Percentiles rank a stretch among this genome's conserved stretches.
These are phyloP conservation scores for Oreochromis tanganicae DNA, from an alignment of 2,113 vertebrate genomes.

Conservation along the genomic window DNA sequence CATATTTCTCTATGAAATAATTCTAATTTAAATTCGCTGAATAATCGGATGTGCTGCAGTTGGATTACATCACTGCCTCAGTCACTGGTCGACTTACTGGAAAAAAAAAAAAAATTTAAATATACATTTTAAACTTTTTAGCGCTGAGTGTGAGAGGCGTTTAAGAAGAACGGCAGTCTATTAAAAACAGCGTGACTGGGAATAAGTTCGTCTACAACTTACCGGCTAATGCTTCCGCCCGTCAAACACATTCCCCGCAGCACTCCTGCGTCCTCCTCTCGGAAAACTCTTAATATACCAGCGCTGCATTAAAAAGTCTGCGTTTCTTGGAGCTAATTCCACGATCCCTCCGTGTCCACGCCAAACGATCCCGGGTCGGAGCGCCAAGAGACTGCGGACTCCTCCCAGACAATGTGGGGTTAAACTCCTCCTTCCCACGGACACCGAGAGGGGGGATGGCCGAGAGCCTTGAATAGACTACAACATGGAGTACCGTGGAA, in stretches of 20 bases:
- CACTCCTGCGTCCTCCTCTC: background rate
- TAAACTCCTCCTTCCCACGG: conserved; percentile 63
- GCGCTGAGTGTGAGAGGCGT: background rate
- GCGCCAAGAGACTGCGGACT: conserved; percentile 45
- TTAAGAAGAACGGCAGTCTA: background rate
- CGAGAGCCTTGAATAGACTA: background rate
- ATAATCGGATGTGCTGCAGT: background rate
- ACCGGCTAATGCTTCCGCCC: conserved; percentile 33
- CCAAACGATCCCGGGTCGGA: conserved; percentile 30
- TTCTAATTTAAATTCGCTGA: background rate
- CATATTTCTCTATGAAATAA: background rate
- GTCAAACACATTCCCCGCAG: background rate
- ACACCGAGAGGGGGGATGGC: conserved; percentile 5
- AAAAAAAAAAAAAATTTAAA: too few species aligned
- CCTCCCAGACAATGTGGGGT: conserved; percentile 66
- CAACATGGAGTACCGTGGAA: background rate
- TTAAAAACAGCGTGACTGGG: background rate
- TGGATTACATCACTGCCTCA: fast-evolving
- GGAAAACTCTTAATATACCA: background rate
- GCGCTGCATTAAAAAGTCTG: background rate
- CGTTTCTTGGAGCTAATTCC: background rate
- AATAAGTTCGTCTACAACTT: conserved; percentile 55
- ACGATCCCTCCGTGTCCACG: background rate
- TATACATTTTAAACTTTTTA: background rate
- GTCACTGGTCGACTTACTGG: background rate